A percentile compares a stretch with the other conserved stretches of the same genome.
Evolutionary conservation across 2,113 vertebrate genomes (phyloP).

Genomic region (Lichenostomus cassidix): DNA sequence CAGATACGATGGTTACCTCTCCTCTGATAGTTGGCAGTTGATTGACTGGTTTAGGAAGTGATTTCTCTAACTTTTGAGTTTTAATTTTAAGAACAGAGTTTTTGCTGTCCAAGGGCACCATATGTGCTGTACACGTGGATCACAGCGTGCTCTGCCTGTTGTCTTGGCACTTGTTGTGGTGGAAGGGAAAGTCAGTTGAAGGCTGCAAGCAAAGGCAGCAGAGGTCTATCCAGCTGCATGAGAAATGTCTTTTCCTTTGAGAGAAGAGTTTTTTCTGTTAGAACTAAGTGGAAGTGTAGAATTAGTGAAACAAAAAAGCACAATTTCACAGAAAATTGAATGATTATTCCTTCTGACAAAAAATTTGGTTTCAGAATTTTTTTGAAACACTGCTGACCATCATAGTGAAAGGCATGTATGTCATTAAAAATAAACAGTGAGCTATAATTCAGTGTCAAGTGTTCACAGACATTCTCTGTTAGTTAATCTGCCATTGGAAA

Average conservation of each 20-base stretch:
- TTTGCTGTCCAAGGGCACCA: neutral
- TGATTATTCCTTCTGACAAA: neutral
- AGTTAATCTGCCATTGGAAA: neutral
- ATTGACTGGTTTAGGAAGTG: neutral
- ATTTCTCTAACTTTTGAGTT: neutral
- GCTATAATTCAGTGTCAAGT: neutral
- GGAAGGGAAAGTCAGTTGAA: neutral
- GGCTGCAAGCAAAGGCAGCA: neutral
- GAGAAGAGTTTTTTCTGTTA: neutral
- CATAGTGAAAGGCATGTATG: neutral
- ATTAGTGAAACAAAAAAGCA: neutral
- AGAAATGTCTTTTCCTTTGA: neutral
- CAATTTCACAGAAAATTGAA: neutral
- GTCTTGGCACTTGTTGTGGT: neutral
- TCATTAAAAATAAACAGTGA: neutral
- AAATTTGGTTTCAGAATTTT: neutral
- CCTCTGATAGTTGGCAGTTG: neutral
- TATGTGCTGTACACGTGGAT: neutral
- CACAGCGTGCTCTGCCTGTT: neutral
- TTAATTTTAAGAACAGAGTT: neutral
- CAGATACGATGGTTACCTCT: neutral
- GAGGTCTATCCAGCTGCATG: neutral
- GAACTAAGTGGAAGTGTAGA: neutral
- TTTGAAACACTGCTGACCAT: neutral
- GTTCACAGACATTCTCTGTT: neutral